phyloP scores from a whole-genome alignment of 2,797 vertebrate genomes.

The Danio tinwini region DNA sequence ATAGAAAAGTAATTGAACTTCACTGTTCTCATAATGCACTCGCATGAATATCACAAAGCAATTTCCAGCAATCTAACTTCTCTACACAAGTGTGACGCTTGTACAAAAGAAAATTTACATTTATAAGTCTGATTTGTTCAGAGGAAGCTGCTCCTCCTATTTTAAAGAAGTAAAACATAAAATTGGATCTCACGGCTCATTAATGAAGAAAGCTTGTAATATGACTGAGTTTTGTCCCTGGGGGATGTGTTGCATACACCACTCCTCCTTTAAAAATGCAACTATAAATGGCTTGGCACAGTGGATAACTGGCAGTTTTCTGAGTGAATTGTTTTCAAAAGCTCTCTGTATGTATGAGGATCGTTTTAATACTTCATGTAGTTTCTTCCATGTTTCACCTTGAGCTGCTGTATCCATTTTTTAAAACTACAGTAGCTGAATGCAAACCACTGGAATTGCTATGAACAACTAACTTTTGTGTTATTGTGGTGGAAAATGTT shows the following conservation, averaged over 20 bases:
- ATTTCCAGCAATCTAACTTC: slow-evolving; percentile 32
- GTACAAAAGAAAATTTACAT: slow-evolving; percentile 8
- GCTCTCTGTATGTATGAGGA: neutral
- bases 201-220: slow-evolving; percentile 15
- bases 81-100: neutral
- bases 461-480: neutral
- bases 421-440: neutral
- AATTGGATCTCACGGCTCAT: slow-evolving; percentile 21
- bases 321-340: neutral
- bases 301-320: neutral
- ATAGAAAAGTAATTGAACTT: slow-evolving; percentile 41
- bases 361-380: neutral
- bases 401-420: neutral
- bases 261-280: slow-evolving; percentile 8
- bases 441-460: neutral
- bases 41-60: slow-evolving; percentile 9
- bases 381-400: neutral
- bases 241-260: neutral
- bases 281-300: neutral
- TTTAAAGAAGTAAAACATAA: slow-evolving; percentile 16
- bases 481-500: neutral
- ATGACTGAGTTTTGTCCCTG: slow-evolving; percentile 17
- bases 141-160: neutral
- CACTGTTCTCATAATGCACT: neutral
- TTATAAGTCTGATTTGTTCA: slow-evolving; percentile 27